These are phyloP conservation scores for Acleris laterana DNA, from an alignment of 2,888 invertebrate genomes.

Conservation along the genomic window DNA sequence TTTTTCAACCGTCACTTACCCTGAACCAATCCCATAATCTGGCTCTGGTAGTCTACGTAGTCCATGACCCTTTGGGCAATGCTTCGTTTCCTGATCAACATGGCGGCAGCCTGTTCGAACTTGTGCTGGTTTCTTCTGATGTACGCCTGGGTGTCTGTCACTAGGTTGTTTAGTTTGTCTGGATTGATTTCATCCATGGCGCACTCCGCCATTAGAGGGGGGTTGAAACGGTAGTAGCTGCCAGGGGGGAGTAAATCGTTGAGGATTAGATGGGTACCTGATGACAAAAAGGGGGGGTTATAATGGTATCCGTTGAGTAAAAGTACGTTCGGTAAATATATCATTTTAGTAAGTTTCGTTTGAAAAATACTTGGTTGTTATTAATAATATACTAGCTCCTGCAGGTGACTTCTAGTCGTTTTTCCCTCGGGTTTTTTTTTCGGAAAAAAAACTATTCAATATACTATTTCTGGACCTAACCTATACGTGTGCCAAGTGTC, in stretches of 20 bases:
- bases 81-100: constrained; percentile 55
- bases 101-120: constrained; percentile 85
- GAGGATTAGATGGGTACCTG: constrained; percentile 91
- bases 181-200: constrained; percentile 92
- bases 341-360: too few species aligned
- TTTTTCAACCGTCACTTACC: constrained; percentile 49
- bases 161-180: constrained; percentile 87
- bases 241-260: constrained; percentile 89
- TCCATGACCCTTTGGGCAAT: constrained; percentile 56
- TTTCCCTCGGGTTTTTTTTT: too few species aligned
- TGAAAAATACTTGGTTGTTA: too few species aligned
- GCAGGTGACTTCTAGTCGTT: too few species aligned
- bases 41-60: constrained; percentile 50
- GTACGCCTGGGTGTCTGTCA: constrained; percentile 91
- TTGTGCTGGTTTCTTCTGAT: constrained; percentile 92
- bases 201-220: constrained; percentile 91
- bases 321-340: too few species aligned
- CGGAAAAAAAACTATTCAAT: too few species aligned
- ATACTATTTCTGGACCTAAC: too few species aligned
- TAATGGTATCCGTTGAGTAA: background rate
- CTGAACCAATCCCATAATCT: constrained; percentile 56
- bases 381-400: too few species aligned
- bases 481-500: too few species aligned
- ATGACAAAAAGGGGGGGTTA: background rate
- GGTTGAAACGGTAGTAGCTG: constrained; percentile 94